Base-by-base conservation (phyloP, 2,113 vertebrate species). In the Aegithalos caudatus region DNA sequence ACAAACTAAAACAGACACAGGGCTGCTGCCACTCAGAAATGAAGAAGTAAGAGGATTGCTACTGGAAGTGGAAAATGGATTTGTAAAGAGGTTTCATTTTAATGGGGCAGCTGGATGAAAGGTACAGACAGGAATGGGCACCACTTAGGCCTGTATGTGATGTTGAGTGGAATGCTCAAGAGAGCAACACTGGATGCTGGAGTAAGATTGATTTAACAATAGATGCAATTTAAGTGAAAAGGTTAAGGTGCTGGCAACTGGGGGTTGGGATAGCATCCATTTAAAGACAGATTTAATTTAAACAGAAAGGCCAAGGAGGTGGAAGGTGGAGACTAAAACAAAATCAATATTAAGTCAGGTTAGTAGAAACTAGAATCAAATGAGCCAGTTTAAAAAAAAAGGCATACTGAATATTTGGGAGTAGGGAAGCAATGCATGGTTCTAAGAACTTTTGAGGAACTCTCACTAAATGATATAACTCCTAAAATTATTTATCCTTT, bases 141-240 rank as follows among this genome's bases (percentile, higher is more conserved):
- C 29, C 56, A 88, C 67, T 95, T 90, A 91, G 87, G 67, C 50
- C 87, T 64, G 44, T 8, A n/a, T 53, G 85, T 83, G 71, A 88
- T 85, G 78, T 62, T 51, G 62, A 86, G 66, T 60, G 67, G 88
- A 96, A 95, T 88, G 72, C 88, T 83, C 88, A 51, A 74, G 85
- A 86, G 90, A 81, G 24, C 29, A 78, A 56, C 0, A 3, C 57
- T 94, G 73, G 65, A 67, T 78, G 81, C 65, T 82, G 74, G 64
- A 95, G 79, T 86, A 86, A 94, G 93, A 97, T 83, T 96, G 96
- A 95, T 96, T 90, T 95, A 94, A 86, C 93, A 90, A 88, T 71
- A 94, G 85, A 88, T 78, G 71, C 67, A 94, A 96, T 94, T 92
- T 73, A 90, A 96, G 76, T 77, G 93, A 90, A 92, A 95, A 92